Evolutionary conservation across 2,888 invertebrate species (phyloP).

Genomic region (Troides oblongomaculatus): DNA sequence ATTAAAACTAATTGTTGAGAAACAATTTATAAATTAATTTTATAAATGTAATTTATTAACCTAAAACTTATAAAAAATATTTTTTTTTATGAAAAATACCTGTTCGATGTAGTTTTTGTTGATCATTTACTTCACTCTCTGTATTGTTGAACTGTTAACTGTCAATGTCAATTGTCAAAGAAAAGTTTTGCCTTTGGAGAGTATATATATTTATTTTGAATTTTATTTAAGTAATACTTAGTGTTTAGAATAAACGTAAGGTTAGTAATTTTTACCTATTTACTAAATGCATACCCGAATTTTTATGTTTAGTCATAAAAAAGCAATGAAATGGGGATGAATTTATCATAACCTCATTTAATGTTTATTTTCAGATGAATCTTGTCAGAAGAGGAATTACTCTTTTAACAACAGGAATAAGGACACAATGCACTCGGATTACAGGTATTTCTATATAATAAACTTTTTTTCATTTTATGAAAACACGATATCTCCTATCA

Average conservation of each 20-base stretch:
- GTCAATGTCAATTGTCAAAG: constrained; percentile 17
- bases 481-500: too few relatives aligned
- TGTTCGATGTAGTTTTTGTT: too few relatives aligned
- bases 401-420: constrained; percentile 57
- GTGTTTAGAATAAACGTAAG: neutral
- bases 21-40: too few relatives aligned
- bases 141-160: neutral
- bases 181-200: neutral
- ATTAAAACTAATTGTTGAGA: too few relatives aligned
- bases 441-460: constrained; percentile 45
- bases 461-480: too few relatives aligned
- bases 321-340: neutral
- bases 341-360: constrained; percentile 27
- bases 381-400: constrained; percentile 62
- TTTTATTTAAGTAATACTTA: neutral
- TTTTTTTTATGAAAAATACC: too few relatives aligned
- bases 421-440: constrained; percentile 52
- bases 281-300: neutral
- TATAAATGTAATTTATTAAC: too few relatives aligned
- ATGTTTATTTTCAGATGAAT: constrained; percentile 64
- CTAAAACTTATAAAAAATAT: too few relatives aligned
- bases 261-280: neutral
- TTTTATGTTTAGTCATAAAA: neutral
- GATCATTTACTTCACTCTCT: neutral
- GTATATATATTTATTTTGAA: neutral